A percentile compares a stretch with the other conserved stretches of the same genome.
Conservation (phyloP, 2,113 vertebrate species). For the Phocoena phocoena region DNA sequence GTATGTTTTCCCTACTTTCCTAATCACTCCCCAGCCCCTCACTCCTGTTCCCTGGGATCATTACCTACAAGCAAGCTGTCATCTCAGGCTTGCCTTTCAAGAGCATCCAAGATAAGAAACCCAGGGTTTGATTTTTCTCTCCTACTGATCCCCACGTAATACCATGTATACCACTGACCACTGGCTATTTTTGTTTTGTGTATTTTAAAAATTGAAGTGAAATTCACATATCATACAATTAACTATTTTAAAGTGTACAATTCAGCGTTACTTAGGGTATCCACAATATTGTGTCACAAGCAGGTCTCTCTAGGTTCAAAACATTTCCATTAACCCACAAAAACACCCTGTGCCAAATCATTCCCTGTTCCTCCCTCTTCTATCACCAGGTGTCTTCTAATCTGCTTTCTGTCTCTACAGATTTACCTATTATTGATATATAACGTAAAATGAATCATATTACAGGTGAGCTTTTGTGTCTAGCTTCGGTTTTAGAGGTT, state of each 20-base stretch:
- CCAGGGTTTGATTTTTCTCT: neutral
- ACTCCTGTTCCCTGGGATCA: neutral
- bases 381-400: neutral
- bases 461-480: neutral
- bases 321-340: neutral
- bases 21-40: neutral
- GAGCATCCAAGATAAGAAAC: neutral
- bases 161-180: neutral
- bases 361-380: neutral
- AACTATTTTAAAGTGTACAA: neutral
- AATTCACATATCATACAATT: neutral
- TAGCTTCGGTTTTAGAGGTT: neutral
- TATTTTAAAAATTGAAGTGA: neutral
- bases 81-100: neutral
- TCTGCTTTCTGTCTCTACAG: too few species aligned
- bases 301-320: neutral
- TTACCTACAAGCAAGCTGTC: neutral
- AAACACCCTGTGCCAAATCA: neutral
- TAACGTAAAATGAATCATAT: neutral
- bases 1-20: too few species aligned
- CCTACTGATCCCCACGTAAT: neutral
- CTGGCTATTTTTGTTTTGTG: neutral
- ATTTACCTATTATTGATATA: neutral
- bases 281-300: neutral
- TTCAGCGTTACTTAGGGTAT: too few species aligned